Percentiles rank a stretch among this genome's conserved stretches.
These are phyloP conservation scores for Sebastes kiyomatsui DNA, from an alignment of 2,797 vertebrate species.

Conservation along the genomic window DNA sequence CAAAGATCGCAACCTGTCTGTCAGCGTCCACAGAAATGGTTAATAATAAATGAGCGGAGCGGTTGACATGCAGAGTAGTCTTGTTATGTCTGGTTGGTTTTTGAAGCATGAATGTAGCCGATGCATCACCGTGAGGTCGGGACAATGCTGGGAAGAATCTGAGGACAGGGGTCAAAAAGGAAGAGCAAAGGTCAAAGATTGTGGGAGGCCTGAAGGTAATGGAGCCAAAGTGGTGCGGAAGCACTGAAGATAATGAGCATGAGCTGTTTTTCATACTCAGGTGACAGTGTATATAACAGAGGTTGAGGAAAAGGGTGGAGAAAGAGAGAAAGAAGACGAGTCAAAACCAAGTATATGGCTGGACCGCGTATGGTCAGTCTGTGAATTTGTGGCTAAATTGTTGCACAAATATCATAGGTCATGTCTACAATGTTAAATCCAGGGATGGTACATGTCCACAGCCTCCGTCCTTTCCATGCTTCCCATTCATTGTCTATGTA, in stretches of 20 bases:
- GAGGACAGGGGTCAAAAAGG: constrained; percentile 39
- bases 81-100: constrained; percentile 37
- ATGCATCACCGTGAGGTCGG: constrained; percentile 19
- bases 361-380: too few relatives aligned
- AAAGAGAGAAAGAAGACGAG: background rate
- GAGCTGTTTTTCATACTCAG: constrained; percentile 28
- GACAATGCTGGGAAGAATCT: constrained; percentile 31
- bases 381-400: too few relatives aligned
- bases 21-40: constrained; percentile 9
- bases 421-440: too few relatives aligned
- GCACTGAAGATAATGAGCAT: constrained; percentile 33
- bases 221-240: constrained; percentile 35
- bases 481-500: too few relatives aligned
- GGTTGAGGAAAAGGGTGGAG: background rate
- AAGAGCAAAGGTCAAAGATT: constrained; percentile 48
- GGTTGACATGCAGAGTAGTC: constrained; percentile 5
- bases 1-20: constrained; percentile 18
- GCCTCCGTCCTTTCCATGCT: too few relatives aligned
- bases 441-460: too few relatives aligned
- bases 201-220: constrained; percentile 45
- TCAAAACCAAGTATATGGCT: too few relatives aligned
- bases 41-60: constrained; percentile 42
- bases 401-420: too few relatives aligned
- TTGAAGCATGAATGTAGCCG: constrained; percentile 18
- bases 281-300: constrained; percentile 11